Evolutionary conservation across 2,113 vertebrate species (phyloP).

Genomic region (Plotosus lineatus): DNA sequence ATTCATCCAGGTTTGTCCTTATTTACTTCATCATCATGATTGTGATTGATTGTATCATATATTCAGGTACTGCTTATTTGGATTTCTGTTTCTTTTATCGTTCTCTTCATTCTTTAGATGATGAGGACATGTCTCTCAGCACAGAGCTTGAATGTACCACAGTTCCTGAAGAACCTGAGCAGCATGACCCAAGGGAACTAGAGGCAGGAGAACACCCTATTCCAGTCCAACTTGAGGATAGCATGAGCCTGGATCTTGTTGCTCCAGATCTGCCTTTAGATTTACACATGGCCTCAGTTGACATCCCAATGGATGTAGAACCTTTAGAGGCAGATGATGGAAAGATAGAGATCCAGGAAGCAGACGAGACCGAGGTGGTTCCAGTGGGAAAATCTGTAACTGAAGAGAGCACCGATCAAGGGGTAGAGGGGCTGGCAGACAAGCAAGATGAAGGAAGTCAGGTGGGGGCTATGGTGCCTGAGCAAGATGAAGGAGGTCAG

Average conservation of each 20-base stretch:
- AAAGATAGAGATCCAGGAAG: background rate
- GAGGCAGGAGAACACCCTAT: constrained; percentile 34
- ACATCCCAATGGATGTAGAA: constrained; percentile 45
- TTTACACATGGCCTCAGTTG: constrained; percentile 11
- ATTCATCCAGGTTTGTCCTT: constrained; percentile 79
- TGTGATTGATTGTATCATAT: too few relatives aligned
- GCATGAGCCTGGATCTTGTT: constrained; percentile 63
- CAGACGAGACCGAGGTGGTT: background rate
- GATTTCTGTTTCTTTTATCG: background rate
- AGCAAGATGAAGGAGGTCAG: constrained; percentile 48
- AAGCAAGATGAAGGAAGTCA: constrained; percentile 3
- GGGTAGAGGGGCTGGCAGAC: constrained; percentile 42
- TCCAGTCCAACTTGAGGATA: constrained; percentile 55
- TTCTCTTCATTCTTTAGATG: constrained; percentile 69
- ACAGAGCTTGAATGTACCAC: constrained; percentile 68
- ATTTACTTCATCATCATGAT: background rate
- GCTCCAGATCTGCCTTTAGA: constrained; percentile 65
- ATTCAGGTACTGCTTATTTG: background rate
- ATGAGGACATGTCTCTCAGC: constrained; percentile 82
- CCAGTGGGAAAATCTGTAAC: constrained; percentile 6
- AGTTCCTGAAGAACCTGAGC: constrained; percentile 65
- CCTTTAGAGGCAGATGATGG: background rate
- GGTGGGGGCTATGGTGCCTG: constrained; percentile 14
- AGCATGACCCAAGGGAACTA: constrained; percentile 55
- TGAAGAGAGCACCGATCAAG: constrained; percentile 50